Evolutionary conservation across 1,140 invertebrate species (phyloP).

Genomic region (Hormaphis cornu): DNA sequence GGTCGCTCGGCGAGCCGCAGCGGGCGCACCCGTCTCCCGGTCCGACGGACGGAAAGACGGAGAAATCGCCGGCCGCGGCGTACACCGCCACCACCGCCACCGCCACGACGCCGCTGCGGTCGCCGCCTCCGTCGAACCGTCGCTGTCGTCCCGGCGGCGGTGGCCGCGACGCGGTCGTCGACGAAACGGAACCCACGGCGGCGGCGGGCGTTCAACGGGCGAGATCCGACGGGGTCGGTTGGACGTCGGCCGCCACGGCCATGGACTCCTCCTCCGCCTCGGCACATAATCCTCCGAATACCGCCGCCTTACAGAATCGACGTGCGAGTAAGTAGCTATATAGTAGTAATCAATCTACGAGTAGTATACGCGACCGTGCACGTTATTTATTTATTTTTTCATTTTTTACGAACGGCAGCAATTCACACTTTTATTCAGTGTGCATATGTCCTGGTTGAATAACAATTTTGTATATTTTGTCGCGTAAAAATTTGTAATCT

Average conservation of each 20-base stretch:
- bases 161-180: background rate
- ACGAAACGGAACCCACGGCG: background rate
- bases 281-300: background rate
- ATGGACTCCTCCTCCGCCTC: background rate
- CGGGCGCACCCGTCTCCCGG: background rate
- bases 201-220: slow-evolving; percentile 21
- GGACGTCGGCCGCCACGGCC: background rate
- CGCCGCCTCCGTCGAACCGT: background rate
- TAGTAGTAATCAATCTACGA: background rate
- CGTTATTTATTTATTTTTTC: no score
- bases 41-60: background rate
- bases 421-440: no score
- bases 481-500: no score
- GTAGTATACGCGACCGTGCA: background rate
- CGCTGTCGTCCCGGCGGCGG: background rate
- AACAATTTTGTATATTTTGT: no score
- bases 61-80: background rate
- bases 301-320: background rate
- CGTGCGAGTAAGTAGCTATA: slow-evolving; percentile 8
- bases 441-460: no score
- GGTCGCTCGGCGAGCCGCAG: background rate
- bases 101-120: background rate
- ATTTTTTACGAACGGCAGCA: no score
- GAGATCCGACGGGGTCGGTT: background rate
- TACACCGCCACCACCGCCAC: background rate